Percentiles rank a stretch among this genome's conserved stretches.
These are phyloP conservation scores for Pseudopleuronectes americanus DNA, from an alignment of 2,797 vertebrate genomes.

Conservation along the genomic window DNA sequence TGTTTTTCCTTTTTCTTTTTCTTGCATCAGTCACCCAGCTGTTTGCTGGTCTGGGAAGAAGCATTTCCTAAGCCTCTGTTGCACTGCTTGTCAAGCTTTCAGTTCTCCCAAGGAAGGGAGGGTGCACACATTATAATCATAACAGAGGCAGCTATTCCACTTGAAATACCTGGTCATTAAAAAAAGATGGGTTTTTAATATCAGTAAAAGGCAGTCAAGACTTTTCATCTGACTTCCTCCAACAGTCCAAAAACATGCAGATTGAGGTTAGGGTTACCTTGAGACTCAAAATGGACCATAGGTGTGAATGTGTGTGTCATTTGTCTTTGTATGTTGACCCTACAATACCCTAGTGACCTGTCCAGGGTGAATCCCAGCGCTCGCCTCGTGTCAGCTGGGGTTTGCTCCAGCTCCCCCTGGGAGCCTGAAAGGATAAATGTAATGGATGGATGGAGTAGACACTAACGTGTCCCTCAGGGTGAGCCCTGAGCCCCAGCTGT, in stretches of 20 bases:
- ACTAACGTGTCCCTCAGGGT: neutral
- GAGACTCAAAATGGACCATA: too few relatives aligned
- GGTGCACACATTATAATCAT: too few relatives aligned
- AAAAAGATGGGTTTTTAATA: neutral
- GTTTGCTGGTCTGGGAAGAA: conserved; percentile 15
- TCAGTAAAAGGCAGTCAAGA: neutral
- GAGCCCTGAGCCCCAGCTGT: neutral
- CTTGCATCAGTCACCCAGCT: conserved; percentile 35
- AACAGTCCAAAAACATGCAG: too few relatives aligned
- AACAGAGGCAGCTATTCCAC: neutral
- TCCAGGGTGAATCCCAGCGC: too few relatives aligned
- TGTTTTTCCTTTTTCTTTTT: conserved; percentile 24
- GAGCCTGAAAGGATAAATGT: too few relatives aligned
- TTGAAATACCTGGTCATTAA: neutral
- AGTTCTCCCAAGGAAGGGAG: neutral
- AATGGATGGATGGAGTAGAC: neutral
- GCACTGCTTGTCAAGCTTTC: conserved; percentile 6
- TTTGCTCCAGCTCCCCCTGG: too few relatives aligned
- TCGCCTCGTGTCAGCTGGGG: too few relatives aligned
- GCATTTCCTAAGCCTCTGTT: neutral
- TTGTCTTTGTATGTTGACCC: too few relatives aligned
- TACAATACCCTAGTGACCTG: too few relatives aligned
- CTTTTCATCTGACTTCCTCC: too few relatives aligned
- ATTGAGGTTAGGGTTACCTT: too few relatives aligned
- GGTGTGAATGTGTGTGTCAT: too few relatives aligned